phyloP scores from a whole-genome alignment of 1,140 invertebrate genomes.

The Microvelia longipes region DNA sequence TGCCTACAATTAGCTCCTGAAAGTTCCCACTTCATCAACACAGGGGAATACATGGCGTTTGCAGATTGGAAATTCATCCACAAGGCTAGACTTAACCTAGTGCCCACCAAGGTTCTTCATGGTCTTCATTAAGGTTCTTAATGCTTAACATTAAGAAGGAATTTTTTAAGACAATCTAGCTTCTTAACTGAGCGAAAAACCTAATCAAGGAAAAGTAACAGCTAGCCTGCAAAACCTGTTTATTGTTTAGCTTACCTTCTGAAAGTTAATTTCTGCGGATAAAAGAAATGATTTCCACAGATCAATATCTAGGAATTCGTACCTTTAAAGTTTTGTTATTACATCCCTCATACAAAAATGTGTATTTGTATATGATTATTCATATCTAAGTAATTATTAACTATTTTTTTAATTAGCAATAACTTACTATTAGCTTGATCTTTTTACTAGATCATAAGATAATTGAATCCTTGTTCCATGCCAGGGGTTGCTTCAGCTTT shows the following conservation, averaged over 20 bases:
- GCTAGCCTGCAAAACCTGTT: slow-evolving; percentile 2
- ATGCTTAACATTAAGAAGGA: neutral
- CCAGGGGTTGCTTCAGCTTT: no score
- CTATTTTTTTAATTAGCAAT: no score
- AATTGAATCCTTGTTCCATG: no score
- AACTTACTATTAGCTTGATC: no score
- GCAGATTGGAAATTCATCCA: slow-evolving; percentile 19
- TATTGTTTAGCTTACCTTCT: no score
- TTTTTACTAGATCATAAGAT: no score
- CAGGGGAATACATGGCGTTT: slow-evolving; percentile 11
- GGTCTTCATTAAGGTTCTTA: no score
- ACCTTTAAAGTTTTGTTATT: no score
- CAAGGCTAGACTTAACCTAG: slow-evolving; percentile 27
- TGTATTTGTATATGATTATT: no score
- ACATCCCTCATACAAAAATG: no score
- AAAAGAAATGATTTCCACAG: slow-evolving; percentile 18
- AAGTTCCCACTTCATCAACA: slow-evolving; percentile 12
- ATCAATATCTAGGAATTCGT: neutral
- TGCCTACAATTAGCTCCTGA: neutral
- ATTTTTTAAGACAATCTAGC: neutral
- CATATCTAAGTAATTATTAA: no score
- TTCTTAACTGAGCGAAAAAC: neutral
- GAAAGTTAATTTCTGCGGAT: slow-evolving; percentile 18
- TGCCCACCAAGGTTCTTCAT: no score
- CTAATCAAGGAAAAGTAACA: slow-evolving; percentile 12